Evolutionary conservation across 2,797 vertebrate genomes (phyloP).

Genomic region (Spinibarbus caldwelli): DNA sequence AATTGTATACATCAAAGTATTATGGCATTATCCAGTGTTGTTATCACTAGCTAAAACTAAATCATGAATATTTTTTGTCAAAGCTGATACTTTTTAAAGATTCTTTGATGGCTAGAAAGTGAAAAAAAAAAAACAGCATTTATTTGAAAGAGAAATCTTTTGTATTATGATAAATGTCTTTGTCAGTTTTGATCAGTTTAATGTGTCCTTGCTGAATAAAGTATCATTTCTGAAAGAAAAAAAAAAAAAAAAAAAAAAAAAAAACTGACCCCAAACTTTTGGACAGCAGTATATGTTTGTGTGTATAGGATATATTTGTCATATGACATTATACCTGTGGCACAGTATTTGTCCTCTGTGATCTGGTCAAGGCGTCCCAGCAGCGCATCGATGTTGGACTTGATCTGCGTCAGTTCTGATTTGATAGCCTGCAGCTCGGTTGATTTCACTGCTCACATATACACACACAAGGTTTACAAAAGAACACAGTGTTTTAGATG

Average conservation of each 20-base stretch:
- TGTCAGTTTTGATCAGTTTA: not conserved
- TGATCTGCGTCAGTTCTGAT: conserved; percentile 92
- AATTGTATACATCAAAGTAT: too few relatives aligned
- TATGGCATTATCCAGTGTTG: not conserved
- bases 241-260: too few relatives aligned
- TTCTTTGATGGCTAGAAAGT: not conserved
- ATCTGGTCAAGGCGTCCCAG: conserved; percentile 92
- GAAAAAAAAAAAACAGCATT: not conserved
- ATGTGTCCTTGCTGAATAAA: too few relatives aligned
- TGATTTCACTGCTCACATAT: conserved; percentile 78
- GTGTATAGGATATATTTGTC: not conserved
- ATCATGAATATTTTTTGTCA: not conserved
- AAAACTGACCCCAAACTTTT: not conserved
- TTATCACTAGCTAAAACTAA: not conserved
- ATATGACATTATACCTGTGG: conserved; percentile 77
- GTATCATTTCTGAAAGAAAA: too few relatives aligned
- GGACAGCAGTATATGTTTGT: not conserved
- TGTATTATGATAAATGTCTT: not conserved
- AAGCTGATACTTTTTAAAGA: not conserved
- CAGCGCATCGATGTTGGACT: conserved; percentile 91
- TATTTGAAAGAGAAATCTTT: not conserved
- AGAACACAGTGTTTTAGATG: not conserved
- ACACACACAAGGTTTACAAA: conserved; percentile 12
- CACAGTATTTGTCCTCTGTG: conserved; percentile 84
- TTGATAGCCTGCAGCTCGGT: conserved; percentile 92